A percentile compares a stretch with the other conserved stretches of the same genome.
Evolutionary conservation across 2,888 invertebrate genomes (phyloP).

Genomic region (Lasioglossum zephyrum): DNA sequence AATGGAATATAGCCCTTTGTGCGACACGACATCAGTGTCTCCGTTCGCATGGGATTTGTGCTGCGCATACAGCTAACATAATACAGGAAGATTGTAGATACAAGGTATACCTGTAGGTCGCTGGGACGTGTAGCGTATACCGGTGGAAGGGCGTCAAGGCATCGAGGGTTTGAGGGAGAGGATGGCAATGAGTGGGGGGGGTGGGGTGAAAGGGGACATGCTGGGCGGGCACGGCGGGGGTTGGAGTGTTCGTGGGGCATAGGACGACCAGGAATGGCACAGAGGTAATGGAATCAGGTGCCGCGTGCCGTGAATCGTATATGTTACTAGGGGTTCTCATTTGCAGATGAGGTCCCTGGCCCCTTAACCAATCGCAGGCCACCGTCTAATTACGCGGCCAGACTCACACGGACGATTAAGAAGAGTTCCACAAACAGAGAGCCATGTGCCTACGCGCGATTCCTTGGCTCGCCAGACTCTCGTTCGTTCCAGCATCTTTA

Average conservation of each 20-base stretch:
- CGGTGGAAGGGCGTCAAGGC: constrained; percentile 9
- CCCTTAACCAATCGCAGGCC: constrained; percentile 35
- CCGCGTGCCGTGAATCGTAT: constrained; percentile 75
- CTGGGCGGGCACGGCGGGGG: constrained; percentile 22
- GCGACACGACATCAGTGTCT: constrained; percentile 69
- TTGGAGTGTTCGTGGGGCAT: constrained; percentile 47
- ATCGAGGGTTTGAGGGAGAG: neutral
- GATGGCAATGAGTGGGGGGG: neutral
- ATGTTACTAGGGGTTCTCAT: constrained; percentile 65
- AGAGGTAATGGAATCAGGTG: constrained; percentile 79
- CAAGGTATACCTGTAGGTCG: constrained; percentile 60
- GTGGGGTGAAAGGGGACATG: constrained; percentile 15
- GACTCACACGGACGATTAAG: constrained; percentile 20
- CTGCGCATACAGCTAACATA: constrained; percentile 62
- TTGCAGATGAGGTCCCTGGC: constrained; percentile 23
- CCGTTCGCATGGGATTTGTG: constrained; percentile 68
- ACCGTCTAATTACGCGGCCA: constrained; percentile 41
- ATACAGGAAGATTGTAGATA: constrained; percentile 60
- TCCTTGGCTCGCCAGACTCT: neutral
- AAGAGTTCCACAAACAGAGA: neutral
- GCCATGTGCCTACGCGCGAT: neutral
- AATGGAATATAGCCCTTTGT: constrained; percentile 73
- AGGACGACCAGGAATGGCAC: constrained; percentile 66
- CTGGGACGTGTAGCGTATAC: constrained; percentile 53
- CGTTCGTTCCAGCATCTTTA: neutral